These are phyloP conservation scores for Drosophila basisetae DNA, from an alignment of 2,888 invertebrate species.

Conservation along the genomic window DNA sequence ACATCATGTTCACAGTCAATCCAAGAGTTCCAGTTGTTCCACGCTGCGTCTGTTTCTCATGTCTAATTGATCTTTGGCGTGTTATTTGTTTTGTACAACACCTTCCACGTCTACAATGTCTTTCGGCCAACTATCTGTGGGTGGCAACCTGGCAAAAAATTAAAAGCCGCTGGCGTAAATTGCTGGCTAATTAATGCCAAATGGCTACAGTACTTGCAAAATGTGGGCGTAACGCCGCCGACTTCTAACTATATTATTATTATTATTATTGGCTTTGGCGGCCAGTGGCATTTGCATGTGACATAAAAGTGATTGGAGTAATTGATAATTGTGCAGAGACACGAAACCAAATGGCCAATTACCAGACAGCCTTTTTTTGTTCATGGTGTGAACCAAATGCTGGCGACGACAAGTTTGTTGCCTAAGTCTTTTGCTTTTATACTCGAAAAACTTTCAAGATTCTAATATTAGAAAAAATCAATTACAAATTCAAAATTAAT, in stretches of 20 bases:
- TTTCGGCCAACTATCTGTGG: slow-evolving; percentile 47
- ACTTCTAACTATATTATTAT: slow-evolving; percentile 74
- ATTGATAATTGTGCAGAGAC: slow-evolving; percentile 78
- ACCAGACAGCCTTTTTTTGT: slow-evolving; percentile 34
- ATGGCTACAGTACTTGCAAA: slow-evolving; percentile 52
- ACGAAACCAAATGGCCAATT: slow-evolving; percentile 70
- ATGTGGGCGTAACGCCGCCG: slow-evolving; percentile 68
- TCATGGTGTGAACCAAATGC: slow-evolving; percentile 42
- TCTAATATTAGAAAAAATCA: slow-evolving; percentile 20
- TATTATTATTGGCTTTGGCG: slow-evolving; percentile 62
- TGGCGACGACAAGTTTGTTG: slow-evolving; percentile 61
- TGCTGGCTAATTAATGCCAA: slow-evolving; percentile 77
- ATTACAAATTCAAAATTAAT: slow-evolving; percentile 49
- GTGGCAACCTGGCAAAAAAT: slow-evolving; percentile 61
- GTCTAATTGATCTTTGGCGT: slow-evolving; percentile 69
- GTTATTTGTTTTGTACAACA: slow-evolving; percentile 64
- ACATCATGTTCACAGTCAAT: slow-evolving; percentile 57
- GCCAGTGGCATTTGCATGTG: slow-evolving; percentile 77
- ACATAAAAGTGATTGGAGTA: slow-evolving; percentile 79
- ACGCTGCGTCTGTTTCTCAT: slow-evolving; percentile 60
- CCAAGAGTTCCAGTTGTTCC: slow-evolving; percentile 47
- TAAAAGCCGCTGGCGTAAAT: slow-evolving; percentile 72
- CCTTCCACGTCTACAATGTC: slow-evolving; percentile 57
- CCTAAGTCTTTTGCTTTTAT: slow-evolving; percentile 62
- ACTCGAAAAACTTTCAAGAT: slow-evolving; percentile 8